These are phyloP conservation scores for Strigamia maritima DNA, from an alignment of 2,888 invertebrate genomes.

Conservation along the genomic window DNA sequence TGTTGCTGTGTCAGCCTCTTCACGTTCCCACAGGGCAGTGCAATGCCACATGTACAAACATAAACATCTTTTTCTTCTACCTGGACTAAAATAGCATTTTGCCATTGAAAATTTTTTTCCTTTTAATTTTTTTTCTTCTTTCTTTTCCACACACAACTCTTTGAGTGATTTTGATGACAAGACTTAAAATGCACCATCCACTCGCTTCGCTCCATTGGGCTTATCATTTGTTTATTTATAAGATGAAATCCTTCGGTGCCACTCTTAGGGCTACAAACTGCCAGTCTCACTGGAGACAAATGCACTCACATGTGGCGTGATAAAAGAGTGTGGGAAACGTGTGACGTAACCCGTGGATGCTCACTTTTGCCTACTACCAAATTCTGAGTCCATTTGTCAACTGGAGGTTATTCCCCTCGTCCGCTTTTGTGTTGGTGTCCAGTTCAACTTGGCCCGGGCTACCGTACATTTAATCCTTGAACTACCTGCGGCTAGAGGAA, in stretches of 20 bases:
- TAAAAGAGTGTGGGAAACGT: conserved; percentile 29
- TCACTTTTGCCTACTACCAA: neutral
- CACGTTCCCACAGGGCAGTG: conserved; percentile 22
- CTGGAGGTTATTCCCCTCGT: conserved; percentile 29
- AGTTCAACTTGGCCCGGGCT: conserved; percentile 30
- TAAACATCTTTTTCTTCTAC: conserved; percentile 18
- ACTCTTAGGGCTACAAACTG: neutral
- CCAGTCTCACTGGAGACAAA: conserved; percentile 25
- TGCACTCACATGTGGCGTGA: conserved; percentile 29
- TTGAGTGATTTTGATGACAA: neutral
- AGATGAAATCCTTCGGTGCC: conserved; percentile 2
- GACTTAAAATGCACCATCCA: neutral
- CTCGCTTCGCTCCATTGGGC: neutral
- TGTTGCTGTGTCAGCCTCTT: conserved; percentile 19
- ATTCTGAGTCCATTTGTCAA: neutral
- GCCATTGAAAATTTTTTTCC: neutral
- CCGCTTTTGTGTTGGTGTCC: conserved; percentile 28
- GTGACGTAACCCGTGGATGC: conserved; percentile 5
- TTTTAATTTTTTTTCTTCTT: neutral
- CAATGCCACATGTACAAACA: conserved; percentile 17
- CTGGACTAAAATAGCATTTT: conserved; percentile 8
- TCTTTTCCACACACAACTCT: neutral
- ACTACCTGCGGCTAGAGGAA: conserved; percentile 30
- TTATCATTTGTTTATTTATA: conserved; percentile 31
- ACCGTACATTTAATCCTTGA: conserved; percentile 28